Evolutionary conservation across 2,797 vertebrate genomes (phyloP).

Genomic region (Macroramphosus scolopax): DNA sequence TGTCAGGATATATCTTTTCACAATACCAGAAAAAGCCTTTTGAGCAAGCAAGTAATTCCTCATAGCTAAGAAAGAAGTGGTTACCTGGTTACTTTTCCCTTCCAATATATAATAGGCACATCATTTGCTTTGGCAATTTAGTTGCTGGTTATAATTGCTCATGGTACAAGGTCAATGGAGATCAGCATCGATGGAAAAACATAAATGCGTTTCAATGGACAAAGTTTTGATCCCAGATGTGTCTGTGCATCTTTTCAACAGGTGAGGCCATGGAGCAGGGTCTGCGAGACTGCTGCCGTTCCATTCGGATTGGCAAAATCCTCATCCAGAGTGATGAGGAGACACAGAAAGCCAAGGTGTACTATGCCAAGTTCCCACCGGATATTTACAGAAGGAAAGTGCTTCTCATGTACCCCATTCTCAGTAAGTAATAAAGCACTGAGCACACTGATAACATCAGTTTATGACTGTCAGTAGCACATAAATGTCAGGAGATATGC

Average conservation of each 20-base stretch:
- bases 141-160: too few species aligned
- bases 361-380: slow-evolving; percentile 96
- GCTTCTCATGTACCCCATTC: slow-evolving; percentile 96
- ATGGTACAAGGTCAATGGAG: too few species aligned
- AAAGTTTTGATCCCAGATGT: too few species aligned
- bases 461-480: slow-evolving; percentile 9
- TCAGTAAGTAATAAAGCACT: slow-evolving; percentile 83
- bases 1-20: too few species aligned
- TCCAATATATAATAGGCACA: too few species aligned
- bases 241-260: slow-evolving; percentile 44
- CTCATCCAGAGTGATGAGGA: slow-evolving; percentile 98
- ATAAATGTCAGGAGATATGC: slow-evolving; percentile 49
- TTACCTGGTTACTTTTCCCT: too few species aligned
- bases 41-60: too few species aligned
- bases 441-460: slow-evolving; percentile 15
- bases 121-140: too few species aligned
- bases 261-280: slow-evolving; percentile 98
- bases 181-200: background rate
- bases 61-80: too few species aligned
- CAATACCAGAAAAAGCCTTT: too few species aligned
- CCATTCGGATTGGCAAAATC: slow-evolving; percentile 96
- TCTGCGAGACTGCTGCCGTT: slow-evolving; percentile 91
- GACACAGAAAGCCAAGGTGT: slow-evolving; percentile 95
- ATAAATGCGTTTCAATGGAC: too few species aligned
- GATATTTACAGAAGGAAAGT: slow-evolving; percentile 96